Conservation (phyloP, 1,140 invertebrate genomes). For the Penaeus japonicus region DNA sequence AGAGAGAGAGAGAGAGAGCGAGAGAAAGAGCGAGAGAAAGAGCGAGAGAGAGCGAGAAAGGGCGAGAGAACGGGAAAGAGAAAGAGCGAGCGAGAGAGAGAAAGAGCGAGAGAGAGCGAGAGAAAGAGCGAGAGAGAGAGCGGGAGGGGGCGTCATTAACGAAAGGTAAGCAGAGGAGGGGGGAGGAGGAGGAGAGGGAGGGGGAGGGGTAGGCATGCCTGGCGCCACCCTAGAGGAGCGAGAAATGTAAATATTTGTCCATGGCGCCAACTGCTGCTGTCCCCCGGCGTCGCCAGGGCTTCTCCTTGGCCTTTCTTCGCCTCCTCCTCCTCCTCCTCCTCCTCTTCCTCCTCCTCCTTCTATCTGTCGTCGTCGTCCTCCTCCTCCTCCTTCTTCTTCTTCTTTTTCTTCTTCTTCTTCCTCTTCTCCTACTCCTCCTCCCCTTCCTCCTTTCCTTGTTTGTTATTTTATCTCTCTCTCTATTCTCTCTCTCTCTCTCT, state of each 20-base stretch:
- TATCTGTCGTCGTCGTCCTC: neutral
- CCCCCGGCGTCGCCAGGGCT: conserved; percentile 45
- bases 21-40: neutral
- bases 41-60: neutral
- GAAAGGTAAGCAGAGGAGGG: neutral
- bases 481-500: neutral
- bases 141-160: neutral
- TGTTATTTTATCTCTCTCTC: neutral
- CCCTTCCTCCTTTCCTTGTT: neutral
- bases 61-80: too few relatives aligned
- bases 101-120: neutral
- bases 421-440: neutral
- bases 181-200: neutral
- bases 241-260: too few relatives aligned
- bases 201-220: too few relatives aligned
- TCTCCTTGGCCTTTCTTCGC: conserved; percentile 3
- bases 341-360: neutral
- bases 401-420: neutral
- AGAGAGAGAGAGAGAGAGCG: neutral
- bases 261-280: too few relatives aligned
- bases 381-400: neutral
- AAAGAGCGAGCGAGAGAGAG: neutral
- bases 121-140: neutral
- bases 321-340: neutral
- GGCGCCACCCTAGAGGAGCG: too few relatives aligned